Base-by-base conservation (phyloP, 2,797 vertebrate genomes). In the Galago senegalensis region DNA sequence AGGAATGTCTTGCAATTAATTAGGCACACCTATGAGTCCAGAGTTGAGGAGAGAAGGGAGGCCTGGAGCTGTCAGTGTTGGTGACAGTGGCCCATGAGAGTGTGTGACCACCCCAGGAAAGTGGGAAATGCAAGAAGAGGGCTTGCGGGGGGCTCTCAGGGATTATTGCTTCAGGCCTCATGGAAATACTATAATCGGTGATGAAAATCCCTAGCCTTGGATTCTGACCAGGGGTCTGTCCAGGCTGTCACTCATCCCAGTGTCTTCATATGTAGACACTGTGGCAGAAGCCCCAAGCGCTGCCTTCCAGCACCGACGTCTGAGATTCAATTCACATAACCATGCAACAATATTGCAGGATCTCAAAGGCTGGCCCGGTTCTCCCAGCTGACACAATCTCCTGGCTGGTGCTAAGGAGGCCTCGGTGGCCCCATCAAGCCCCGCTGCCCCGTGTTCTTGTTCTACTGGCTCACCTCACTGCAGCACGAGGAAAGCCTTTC, bases 241-340 rank as follows among this genome's bases (percentile, higher is more conserved):
- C 11, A 1, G 2, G 69, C 58, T 60, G 40, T 65, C 73, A 29
- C 23, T 46, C 37, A 56, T 29, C 31, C 93, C 61, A 34, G 67
- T 17, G 4, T 70, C 27, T 29, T 88, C 63, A 8, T 53, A 40
- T 46, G 40, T n/a, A 75, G 69, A 76, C 82, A 7, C 43, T 9
- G 25, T 25, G 61, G 56, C 8, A 0, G 25, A 6, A 17, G 29
- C 73, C 13, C 65, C 21, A 4, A 13, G 7, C 0, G 0, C 13
- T 46, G 9, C 34, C 46, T 37, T 65, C 49, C 53, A 11, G 23
- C 1, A 2, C 4, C 0, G 3, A n/a, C 7, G 3, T 37, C 87
- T 67, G 83, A 49, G 53, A 70, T 13, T 49, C 17, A 2, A 67
- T n/a, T 16, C 53, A 8, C 23, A 14, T 4, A 43, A 46, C 1